phyloP scores from a whole-genome alignment of 2,888 invertebrate species.

The Lasioglossum oenotherae region DNA sequence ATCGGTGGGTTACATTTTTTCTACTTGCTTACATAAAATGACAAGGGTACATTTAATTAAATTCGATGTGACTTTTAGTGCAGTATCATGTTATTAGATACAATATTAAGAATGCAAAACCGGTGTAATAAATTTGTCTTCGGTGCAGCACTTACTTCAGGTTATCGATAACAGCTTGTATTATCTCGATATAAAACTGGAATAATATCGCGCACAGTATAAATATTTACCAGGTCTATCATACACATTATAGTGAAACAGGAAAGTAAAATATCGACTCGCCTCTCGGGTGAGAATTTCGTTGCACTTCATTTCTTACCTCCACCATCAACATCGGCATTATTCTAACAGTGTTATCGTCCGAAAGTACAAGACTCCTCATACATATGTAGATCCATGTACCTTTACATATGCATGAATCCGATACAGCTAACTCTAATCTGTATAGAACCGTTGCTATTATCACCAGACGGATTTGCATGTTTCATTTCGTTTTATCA shows the following conservation, averaged over 20 bases:
- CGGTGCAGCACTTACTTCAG: neutral
- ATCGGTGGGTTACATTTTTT: neutral
- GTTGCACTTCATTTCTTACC: neutral
- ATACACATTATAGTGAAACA: neutral
- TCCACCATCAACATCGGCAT: slow-evolving; percentile 9
- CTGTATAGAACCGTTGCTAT: neutral
- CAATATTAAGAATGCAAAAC: neutral
- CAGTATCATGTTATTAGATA: neutral
- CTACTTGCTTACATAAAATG: neutral
- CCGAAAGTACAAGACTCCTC: slow-evolving; percentile 41
- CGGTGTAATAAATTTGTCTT: neutral
- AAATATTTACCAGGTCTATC: neutral
- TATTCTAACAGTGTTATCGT: slow-evolving; percentile 23
- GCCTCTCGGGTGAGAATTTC: neutral
- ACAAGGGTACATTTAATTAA: neutral
- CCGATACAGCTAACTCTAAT: slow-evolving; percentile 4
- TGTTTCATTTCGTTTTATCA: neutral
- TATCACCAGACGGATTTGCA: neutral
- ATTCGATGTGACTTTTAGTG: neutral
- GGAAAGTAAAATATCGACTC: neutral
- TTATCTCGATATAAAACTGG: neutral
- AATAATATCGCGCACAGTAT: neutral
- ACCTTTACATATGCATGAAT: slow-evolving; percentile 62
- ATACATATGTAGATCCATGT: slow-evolving; percentile 44
- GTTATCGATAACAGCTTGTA: neutral